Base-by-base conservation (phyloP, 2,888 invertebrate genomes). In the Sepioteuthis lessoniana region DNA sequence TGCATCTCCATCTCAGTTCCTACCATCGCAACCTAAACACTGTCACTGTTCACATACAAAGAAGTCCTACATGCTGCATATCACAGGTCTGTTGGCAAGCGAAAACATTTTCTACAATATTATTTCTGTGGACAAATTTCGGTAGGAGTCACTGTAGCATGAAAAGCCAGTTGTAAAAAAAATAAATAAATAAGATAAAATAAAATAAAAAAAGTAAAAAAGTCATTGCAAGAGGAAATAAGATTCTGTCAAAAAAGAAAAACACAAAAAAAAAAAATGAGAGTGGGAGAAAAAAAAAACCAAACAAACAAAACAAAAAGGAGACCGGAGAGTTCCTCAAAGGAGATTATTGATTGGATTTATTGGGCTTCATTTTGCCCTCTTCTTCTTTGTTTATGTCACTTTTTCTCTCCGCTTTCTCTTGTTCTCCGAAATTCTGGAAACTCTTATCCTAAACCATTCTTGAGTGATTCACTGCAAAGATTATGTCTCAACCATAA, bases 41-140 rank as follows among this genome's bases (percentile, higher is more conserved):
- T 76, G 35, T 76, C 76, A 76, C 76, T 76, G 76, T 76, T 76
- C 76, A 76, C n/a, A 76, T 76, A n/a, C 10, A n/a, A n/a, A 76
- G 76, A 76, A 76, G 76, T 76, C 76, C n/a, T 76, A 76, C 76
- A 76, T 76, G 76, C n/a, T n/a, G 76, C 76, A 16, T 76, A 76
- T 76, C 76, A 35, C 76, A 3, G 76, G 16, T n/a, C n/a, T 76
- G 76, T 76, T 35, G n/a, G 35, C 76, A 35, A n/a, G n/a, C n/a
- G 35, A 76, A 76, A 76, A 76, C 76, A 76, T 76, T 76, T 76
- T 76, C 76, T 76, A 76, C 35, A 1, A 76, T 13, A 76, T 76
- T 76, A 76, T 76, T 35, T 76, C 76, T 76, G 76, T 76, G 76
- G n/a, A 76, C 76, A 76, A 76, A 76, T 76, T 55, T 76, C 76